Conservation (phyloP, 2,113 vertebrate genomes). For the Piaya cayana region DNA sequence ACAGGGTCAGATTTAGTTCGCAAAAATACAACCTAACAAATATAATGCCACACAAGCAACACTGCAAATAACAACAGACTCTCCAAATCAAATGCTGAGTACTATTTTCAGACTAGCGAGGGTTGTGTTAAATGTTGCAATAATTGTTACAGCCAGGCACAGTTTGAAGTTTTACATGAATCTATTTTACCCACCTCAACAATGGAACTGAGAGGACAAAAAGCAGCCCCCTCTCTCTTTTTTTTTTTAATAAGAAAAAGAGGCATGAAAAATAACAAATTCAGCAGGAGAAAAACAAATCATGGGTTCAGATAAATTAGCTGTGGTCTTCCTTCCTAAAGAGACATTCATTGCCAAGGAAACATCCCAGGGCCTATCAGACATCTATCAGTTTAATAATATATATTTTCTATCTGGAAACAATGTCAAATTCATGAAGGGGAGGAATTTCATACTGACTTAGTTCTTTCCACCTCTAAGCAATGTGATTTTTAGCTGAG, state of each 20-base stretch:
- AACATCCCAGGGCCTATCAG: background rate
- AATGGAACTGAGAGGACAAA: background rate
- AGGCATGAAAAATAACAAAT: background rate
- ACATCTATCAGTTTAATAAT: background rate
- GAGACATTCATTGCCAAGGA: background rate
- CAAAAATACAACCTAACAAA: conserved; percentile 23
- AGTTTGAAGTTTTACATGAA: background rate
- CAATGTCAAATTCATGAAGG: background rate
- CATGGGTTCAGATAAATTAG: background rate
- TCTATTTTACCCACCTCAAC: background rate
- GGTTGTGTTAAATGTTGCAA: background rate
- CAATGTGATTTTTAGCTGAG: background rate
- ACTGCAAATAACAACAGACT: background rate
- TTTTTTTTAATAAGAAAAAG: background rate
- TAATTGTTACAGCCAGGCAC: background rate
- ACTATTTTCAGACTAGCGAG: background rate
- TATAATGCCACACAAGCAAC: background rate
- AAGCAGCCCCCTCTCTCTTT: background rate
- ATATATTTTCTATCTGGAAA: background rate
- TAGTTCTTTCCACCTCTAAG: background rate
- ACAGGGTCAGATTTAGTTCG: conserved; percentile 23
- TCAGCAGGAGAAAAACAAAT: background rate
- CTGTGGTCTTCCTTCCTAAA: background rate
- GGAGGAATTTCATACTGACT: background rate
- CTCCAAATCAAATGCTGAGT: background rate